Evolutionary conservation across 92 coral and sea anemone species (phyloP).

Genomic region (Siderastrea siderea): DNA sequence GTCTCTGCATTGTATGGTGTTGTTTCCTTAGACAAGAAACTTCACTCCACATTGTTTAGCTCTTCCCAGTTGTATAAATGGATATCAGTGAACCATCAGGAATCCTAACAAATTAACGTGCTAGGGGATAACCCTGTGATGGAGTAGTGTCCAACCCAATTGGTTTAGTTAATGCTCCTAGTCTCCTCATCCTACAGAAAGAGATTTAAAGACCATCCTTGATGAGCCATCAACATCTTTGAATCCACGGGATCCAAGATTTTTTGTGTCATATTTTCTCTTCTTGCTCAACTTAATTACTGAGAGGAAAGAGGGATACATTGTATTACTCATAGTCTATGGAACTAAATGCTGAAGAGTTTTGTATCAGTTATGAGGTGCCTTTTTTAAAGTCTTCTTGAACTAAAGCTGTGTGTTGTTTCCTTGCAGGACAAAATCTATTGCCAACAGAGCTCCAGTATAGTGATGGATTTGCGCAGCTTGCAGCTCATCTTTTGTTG

Average conservation of each 20-base stretch:
- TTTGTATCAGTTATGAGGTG: neutral
- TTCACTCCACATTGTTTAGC: too few relatives aligned
- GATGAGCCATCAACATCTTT: too few relatives aligned
- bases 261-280: neutral
- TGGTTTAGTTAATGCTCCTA: too few relatives aligned
- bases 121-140: too few relatives aligned
- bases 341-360: neutral
- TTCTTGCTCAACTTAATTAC: neutral
- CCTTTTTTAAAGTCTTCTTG: neutral
- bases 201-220: too few relatives aligned
- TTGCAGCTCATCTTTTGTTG: slow-evolving; percentile 90
- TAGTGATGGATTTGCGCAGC: slow-evolving; percentile 93
- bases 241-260: neutral
- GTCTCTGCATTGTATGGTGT: too few relatives aligned
- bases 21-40: too few relatives aligned
- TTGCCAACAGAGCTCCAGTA: slow-evolving; percentile 90
- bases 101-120: too few relatives aligned
- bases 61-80: too few relatives aligned
- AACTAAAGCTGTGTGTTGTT: neutral
- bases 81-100: too few relatives aligned
- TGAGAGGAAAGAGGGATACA: neutral
- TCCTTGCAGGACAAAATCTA: slow-evolving; percentile 74
- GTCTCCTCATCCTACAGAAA: too few relatives aligned
- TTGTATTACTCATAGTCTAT: neutral
- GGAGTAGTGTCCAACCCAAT: too few relatives aligned